These are phyloP conservation scores for Valencia hispanica DNA, from an alignment of 2,797 vertebrate species.

Conservation along the genomic window DNA sequence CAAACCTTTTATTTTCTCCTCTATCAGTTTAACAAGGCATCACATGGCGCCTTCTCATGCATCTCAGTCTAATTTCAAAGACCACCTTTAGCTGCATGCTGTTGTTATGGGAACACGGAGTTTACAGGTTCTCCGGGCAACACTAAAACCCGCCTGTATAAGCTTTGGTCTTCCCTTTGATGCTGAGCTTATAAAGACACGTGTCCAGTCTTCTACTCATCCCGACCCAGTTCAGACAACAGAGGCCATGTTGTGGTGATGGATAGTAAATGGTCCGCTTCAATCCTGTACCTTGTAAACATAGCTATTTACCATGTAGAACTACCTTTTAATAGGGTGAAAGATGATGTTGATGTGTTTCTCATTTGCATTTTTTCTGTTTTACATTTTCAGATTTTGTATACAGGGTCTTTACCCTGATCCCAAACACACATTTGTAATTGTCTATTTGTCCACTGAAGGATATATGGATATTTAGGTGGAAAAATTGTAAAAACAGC, in stretches of 20 bases:
- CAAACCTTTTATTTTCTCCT: background rate
- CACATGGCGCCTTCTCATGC: background rate
- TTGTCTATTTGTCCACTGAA: background rate
- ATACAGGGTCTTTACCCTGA: background rate
- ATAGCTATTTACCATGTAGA: background rate
- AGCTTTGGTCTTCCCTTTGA: conserved; percentile 1
- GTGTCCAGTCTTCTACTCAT: background rate
- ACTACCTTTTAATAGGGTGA: background rate
- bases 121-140: background rate
- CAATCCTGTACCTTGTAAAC: background rate
- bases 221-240: background rate
- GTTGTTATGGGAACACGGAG: conserved; percentile 1
- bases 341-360: background rate
- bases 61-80: background rate
- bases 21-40: background rate
- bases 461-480: no score
- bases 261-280: background rate
- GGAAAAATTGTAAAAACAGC: no score
- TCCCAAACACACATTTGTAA: background rate
- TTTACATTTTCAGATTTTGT: background rate
- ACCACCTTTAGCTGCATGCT: background rate
- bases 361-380: background rate
- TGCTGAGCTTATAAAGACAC: background rate
- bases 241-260: background rate
- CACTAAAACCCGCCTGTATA: background rate